Conservation (phyloP, 2,797 vertebrate genomes). For the Erethizon dorsatum region DNA sequence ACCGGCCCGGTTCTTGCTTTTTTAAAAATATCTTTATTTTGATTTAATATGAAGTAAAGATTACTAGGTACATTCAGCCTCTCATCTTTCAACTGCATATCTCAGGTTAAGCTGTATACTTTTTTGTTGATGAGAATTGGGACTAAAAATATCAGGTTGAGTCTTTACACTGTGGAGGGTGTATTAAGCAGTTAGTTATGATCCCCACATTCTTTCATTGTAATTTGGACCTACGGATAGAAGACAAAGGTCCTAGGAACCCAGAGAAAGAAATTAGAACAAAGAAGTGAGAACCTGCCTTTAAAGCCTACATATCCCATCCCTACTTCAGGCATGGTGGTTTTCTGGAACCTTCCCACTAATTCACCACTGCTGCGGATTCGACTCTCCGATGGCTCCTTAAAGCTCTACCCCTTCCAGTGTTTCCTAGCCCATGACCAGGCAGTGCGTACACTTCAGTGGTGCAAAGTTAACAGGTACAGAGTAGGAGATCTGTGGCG, state of each 20-base stretch:
- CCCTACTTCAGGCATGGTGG: slow-evolving; percentile 92
- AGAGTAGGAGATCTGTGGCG: neutral
- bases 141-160: slow-evolving; percentile 30
- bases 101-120: neutral
- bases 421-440: slow-evolving; percentile 95
- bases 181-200: neutral
- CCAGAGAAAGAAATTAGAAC: slow-evolving; percentile 30
- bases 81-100: neutral
- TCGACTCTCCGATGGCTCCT: slow-evolving; percentile 88
- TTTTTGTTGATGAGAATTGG: slow-evolving; percentile 47
- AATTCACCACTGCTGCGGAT: slow-evolving; percentile 93
- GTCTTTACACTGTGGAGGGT: slow-evolving; percentile 26
- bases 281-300: neutral
- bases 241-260: neutral
- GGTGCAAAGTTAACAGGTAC: slow-evolving; percentile 96
- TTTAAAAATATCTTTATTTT: slow-evolving; percentile 18
- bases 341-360: slow-evolving; percentile 95
- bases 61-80: neutral
- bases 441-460: slow-evolving; percentile 93
- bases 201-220: neutral
- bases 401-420: slow-evolving; percentile 94
- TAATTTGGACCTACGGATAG: slow-evolving; percentile 12
- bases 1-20: slow-evolving; percentile 13
- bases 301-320: slow-evolving; percentile 17
- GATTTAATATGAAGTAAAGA: slow-evolving; percentile 41